Evolutionary conservation across 1,140 invertebrate species (phyloP).

Genomic region (Nymphalis io): DNA sequence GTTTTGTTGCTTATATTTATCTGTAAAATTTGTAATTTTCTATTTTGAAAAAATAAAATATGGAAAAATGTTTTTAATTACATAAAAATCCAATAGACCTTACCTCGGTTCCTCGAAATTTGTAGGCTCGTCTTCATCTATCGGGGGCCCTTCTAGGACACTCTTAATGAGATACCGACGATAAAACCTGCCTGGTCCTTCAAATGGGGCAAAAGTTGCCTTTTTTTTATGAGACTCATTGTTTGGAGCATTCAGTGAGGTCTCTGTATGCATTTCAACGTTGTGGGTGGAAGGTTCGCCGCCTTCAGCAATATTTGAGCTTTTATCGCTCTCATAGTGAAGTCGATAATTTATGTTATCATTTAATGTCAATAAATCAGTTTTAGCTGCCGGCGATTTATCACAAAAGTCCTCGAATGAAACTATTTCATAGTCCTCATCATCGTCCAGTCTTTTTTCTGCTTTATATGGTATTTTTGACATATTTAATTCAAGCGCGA

Average conservation of each 20-base stretch:
- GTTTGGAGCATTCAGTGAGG: constrained; percentile 66
- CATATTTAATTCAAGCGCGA: constrained; percentile 51
- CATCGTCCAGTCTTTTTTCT: constrained; percentile 63
- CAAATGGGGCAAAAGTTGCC: constrained; percentile 65
- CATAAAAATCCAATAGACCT: neutral
- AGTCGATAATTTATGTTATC: constrained; percentile 80
- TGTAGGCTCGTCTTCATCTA: constrained; percentile 60
- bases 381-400: constrained; percentile 74
- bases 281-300: constrained; percentile 66
- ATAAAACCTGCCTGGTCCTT: constrained; percentile 49
- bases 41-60: too few relatives aligned
- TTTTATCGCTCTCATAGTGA: constrained; percentile 72
- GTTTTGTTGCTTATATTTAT: too few relatives aligned
- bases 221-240: constrained; percentile 64
- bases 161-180: constrained; percentile 60
- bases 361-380: constrained; percentile 77
- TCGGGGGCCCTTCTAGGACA: constrained; percentile 59
- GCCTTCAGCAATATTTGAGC: constrained; percentile 54
- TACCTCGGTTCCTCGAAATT: constrained; percentile 70
- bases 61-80: too few relatives aligned
- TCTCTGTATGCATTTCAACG: constrained; percentile 65
- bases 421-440: constrained; percentile 78
- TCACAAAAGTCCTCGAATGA: constrained; percentile 82
- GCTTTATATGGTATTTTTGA: constrained; percentile 77
- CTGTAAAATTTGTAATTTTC: too few relatives aligned